A percentile compares a stretch with the other conserved stretches of the same genome.
These are phyloP conservation scores for Norana najaformis DNA, from an alignment of 2,888 invertebrate species.

Conservation along the genomic window DNA sequence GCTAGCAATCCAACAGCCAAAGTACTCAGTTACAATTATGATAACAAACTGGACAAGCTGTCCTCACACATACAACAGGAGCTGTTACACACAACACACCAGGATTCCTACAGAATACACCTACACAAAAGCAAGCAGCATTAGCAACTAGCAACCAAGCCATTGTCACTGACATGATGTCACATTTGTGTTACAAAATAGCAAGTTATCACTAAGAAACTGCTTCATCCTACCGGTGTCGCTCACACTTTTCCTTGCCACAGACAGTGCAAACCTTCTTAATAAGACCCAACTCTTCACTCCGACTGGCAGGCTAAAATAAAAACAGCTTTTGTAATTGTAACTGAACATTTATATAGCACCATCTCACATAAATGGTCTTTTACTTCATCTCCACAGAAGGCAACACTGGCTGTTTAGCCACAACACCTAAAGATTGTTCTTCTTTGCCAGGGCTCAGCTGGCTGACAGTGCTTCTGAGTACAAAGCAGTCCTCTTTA, in stretches of 20 bases:
- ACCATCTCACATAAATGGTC: neutral
- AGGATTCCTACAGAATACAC: neutral
- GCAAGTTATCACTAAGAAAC: neutral
- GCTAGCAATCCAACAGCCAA: too few species aligned
- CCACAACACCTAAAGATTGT: neutral
- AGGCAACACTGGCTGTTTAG: neutral
- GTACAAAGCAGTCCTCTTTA: too few species aligned
- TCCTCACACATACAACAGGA: neutral
- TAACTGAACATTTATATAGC: neutral
- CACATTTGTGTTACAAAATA: neutral
- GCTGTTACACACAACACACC: neutral
- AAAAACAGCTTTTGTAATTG: constrained; percentile 2
- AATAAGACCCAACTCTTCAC: constrained; percentile 42
- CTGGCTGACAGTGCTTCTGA: neutral
- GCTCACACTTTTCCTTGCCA: constrained; percentile 59
- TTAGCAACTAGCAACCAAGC: neutral
- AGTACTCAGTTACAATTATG: neutral
- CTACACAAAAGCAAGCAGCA: neutral
- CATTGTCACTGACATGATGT: neutral
- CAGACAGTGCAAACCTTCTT: constrained; percentile 57
- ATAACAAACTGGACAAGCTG: neutral
- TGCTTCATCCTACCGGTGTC: constrained; percentile 52
- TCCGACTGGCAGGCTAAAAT: constrained; percentile 19
- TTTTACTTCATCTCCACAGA: neutral
- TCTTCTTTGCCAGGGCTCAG: too few species aligned